Evolutionary conservation across 2,797 vertebrate species (phyloP).

Genomic region (Catostomus latipinnis): DNA sequence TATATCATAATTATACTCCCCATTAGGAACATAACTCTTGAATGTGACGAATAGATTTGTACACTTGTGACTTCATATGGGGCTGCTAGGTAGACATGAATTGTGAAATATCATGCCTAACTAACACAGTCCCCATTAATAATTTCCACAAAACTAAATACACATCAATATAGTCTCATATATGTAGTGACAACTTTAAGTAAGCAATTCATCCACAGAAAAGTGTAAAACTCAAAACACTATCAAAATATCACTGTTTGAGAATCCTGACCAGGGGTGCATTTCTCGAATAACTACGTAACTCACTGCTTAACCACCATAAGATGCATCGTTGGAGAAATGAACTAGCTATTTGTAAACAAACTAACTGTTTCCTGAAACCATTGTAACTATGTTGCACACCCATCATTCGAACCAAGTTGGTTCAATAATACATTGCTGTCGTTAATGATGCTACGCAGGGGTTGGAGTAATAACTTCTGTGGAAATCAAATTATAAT

Average conservation of each 20-base stretch:
- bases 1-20: neutral
- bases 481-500: too few relatives aligned
- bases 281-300: too few relatives aligned
- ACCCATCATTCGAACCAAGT: too few relatives aligned
- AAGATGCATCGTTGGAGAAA: too few relatives aligned
- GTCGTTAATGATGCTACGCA: too few relatives aligned
- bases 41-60: neutral
- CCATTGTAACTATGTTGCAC: too few relatives aligned
- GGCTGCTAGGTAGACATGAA: constrained; percentile 65
- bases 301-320: too few relatives aligned
- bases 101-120: constrained; percentile 72
- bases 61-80: constrained; percentile 52
- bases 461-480: too few relatives aligned
- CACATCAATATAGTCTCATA: neutral
- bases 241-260: neutral
- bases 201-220: neutral
- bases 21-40: constrained; percentile 5
- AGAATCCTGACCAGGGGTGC: neutral
- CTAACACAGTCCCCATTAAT: constrained; percentile 36
- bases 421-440: too few relatives aligned
- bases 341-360: too few relatives aligned
- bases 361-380: too few relatives aligned
- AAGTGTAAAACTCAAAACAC: neutral
- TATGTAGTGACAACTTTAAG: neutral
- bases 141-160: constrained; percentile 29